Evolutionary conservation across 2,113 vertebrate species (phyloP).

Genomic region (Sakesphorus luctuosus): DNA sequence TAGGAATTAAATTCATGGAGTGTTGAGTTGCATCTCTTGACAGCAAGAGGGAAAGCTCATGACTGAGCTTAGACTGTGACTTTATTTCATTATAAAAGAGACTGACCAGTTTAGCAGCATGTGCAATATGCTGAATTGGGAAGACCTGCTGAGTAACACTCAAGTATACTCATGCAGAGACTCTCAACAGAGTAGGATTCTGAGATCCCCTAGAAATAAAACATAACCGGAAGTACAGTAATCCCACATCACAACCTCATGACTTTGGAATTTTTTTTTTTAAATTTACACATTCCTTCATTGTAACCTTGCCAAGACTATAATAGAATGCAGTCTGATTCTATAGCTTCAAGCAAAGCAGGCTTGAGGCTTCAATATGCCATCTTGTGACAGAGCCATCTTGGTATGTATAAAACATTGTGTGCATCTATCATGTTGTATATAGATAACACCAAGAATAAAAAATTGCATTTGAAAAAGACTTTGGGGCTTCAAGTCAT

Average conservation of each 20-base stretch:
- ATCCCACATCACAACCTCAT: accelerated
- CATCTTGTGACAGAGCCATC: background rate
- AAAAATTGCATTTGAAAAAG: background rate
- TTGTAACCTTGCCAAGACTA: background rate
- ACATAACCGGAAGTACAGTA: background rate
- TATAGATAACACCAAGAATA: background rate
- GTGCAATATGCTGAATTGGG: background rate
- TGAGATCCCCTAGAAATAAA: background rate
- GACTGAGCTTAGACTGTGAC: background rate
- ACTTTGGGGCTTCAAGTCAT: background rate
- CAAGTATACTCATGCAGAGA: background rate
- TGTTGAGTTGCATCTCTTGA: background rate
- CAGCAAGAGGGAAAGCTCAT: background rate
- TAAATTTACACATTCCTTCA: background rate
- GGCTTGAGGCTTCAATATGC: background rate
- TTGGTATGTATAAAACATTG: background rate
- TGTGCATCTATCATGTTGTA: background rate
- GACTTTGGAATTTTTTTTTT: background rate
- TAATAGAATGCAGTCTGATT: background rate
- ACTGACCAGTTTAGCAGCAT: background rate
- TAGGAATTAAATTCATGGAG: background rate
- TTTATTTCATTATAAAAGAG: background rate
- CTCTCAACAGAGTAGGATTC: background rate
- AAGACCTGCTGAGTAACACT: background rate
- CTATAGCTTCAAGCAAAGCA: background rate